Base-by-base conservation (phyloP, 2,888 invertebrate genomes). In the Spodoptera exigua region DNA sequence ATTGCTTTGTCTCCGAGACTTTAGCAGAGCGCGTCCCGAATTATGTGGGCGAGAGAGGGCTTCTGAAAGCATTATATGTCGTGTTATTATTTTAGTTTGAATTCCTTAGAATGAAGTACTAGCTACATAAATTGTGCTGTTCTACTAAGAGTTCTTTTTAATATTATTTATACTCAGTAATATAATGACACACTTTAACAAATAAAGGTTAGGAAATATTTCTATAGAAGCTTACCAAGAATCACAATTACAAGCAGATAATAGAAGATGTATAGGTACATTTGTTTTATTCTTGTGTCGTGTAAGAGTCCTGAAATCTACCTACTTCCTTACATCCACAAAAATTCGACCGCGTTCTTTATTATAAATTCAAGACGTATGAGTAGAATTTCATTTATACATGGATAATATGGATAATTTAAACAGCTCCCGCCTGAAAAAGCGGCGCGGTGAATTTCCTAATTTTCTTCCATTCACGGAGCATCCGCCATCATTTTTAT, bases 401-500 rank as follows among this genome's bases (percentile, higher is more conserved):
- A 79, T 76, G 82, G 84, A 81, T 86, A 87, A 85, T 86, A 83
- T 81, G 84, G 82, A 87, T 90, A 89, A 90, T 91, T 91, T 89
- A 90, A 90, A 85, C 85, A 87, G 86, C 83, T 85, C 82, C 75
- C 73, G 83, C 74, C 85, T 86, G 83, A 86, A 90, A 87, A 89
- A 87, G 85, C 86, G 81, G 75, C 85, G 87, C 86, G 89, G 89
- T 87, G 87, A 91, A 91, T 91, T 90, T 89, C 87, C 90, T 93
- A 92, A 93, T 93, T 93, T 91, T 89, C 82, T 89, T 88, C 84
- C 87, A 91, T 93, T 92, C 90, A 89, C 88, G 81, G 79, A 83
- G 88, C 91, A 91, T 92, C 91, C 92, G 90, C 91, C 92, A 90
- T 93, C 91, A 92, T 92, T 92, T 92, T 93, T 92, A 92, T 93